Percentiles rank a stretch among this genome's conserved stretches.
phyloP scores from a whole-genome alignment of 2,797 vertebrate species.

The Cebuella pygmaea region DNA sequence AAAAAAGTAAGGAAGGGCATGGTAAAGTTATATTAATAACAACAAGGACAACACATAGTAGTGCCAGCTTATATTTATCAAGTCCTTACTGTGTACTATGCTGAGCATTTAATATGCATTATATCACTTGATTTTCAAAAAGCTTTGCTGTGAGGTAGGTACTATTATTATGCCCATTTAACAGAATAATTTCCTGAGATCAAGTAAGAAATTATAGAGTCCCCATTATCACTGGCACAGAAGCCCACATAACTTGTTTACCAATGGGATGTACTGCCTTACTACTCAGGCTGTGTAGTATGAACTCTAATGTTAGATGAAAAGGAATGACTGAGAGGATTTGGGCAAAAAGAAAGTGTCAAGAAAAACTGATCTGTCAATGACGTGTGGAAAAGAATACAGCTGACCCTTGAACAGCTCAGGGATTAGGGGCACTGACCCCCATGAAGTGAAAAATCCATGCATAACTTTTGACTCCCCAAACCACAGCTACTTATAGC shows the following conservation, averaged over 20 bases:
- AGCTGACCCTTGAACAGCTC: neutral
- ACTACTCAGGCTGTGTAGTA: neutral
- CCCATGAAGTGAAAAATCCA: neutral
- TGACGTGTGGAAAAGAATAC: neutral
- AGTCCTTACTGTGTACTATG: neutral
- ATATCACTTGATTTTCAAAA: slow-evolving; percentile 34
- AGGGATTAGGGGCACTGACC: neutral
- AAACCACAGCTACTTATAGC: neutral
- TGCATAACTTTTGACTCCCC: neutral
- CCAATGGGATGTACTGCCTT: neutral
- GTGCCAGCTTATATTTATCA: neutral
- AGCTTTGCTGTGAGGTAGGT: neutral
- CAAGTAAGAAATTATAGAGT: neutral
- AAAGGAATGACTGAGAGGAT: neutral
- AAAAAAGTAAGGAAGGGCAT: neutral
- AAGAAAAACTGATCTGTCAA: neutral
- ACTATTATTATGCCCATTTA: neutral
- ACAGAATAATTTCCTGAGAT: neutral
- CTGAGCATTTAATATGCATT: neutral
- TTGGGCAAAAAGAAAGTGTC: slow-evolving; percentile 39
- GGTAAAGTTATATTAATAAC: slow-evolving; percentile 23
- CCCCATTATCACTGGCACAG: neutral
- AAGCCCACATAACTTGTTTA: slow-evolving; percentile 21
- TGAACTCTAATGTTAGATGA: neutral
- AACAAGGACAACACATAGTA: neutral